A percentile compares a stretch with the other conserved stretches of the same genome.
Conservation (phyloP, 2,797 vertebrate species). For the Mormyrops attenuatus region DNA sequence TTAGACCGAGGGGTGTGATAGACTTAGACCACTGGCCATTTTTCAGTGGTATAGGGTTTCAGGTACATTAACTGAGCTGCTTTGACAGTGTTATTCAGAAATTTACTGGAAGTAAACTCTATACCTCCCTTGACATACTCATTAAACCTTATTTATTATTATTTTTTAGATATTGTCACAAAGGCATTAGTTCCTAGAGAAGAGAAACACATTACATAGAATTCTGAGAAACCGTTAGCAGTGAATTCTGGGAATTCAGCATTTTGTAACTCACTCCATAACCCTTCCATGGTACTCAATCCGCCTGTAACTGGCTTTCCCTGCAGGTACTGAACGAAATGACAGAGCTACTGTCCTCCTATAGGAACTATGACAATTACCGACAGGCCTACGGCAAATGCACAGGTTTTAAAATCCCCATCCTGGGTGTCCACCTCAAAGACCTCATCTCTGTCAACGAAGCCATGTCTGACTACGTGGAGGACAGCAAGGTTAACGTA, state of each 20-base stretch:
- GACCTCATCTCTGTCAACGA: conserved; percentile 88
- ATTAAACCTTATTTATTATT: neutral
- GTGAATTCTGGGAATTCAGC: neutral
- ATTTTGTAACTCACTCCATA: neutral
- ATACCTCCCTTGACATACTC: neutral
- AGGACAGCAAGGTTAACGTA: conserved; percentile 84
- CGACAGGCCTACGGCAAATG: conserved; percentile 78
- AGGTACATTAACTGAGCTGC: neutral
- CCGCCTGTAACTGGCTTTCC: conserved; percentile 9
- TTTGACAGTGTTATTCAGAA: neutral
- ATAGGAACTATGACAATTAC: conserved; percentile 89
- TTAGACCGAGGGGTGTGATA: neutral
- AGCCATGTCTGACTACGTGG: conserved; percentile 84
- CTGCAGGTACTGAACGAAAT: conserved; percentile 84
- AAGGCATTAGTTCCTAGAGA: neutral
- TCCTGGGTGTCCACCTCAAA: conserved; percentile 90
- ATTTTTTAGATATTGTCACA: neutral
- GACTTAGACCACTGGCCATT: neutral
- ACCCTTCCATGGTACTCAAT: neutral
- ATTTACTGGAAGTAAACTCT: neutral
- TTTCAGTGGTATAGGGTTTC: neutral
- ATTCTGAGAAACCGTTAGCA: neutral
- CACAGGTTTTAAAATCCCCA: conserved; percentile 86
- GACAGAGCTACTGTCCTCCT: conserved; percentile 90
- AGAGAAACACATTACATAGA: neutral